Evolutionary conservation across 2,797 vertebrate species (phyloP).

Genomic region (Crocodylus rhombifer): DNA sequence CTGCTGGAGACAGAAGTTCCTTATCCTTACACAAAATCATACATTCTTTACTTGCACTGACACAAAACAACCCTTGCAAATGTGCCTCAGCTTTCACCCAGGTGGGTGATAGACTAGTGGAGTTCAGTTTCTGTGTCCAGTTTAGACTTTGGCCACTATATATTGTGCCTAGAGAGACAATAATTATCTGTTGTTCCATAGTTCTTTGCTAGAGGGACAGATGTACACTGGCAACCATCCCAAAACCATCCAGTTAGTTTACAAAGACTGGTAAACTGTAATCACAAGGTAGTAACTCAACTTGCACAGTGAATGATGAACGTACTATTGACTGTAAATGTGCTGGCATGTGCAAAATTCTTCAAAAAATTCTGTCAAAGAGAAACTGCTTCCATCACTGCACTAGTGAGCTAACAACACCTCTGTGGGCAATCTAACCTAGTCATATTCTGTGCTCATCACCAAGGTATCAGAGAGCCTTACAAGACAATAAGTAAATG

Average conservation of each 20-base stretch:
- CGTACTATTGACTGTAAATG: not conserved
- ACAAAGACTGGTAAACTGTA: not conserved
- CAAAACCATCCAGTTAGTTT: not conserved
- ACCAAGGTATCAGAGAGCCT: not conserved
- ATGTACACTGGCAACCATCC: not conserved
- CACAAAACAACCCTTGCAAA: not conserved
- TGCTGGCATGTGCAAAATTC: not conserved
- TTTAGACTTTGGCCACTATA: not conserved
- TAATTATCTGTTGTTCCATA: not conserved
- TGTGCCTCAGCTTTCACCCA: accelerated
- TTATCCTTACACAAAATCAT: not conserved
- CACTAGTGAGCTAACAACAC: not conserved
- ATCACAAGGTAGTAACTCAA: not conserved
- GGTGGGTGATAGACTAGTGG: not conserved
- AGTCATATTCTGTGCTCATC: not conserved
- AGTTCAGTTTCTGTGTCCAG: not conserved
- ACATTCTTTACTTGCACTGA: not conserved
- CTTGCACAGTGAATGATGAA: not conserved
- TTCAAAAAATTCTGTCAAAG: not conserved
- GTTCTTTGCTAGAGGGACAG: accelerated
- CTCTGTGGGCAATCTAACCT: not conserved
- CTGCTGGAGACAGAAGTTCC: not conserved
- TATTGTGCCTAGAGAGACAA: not conserved
- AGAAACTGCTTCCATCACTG: not conserved
- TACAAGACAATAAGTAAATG: not conserved